Conservation (phyloP, 2,113 vertebrate genomes). For the Daboia siamensis region DNA sequence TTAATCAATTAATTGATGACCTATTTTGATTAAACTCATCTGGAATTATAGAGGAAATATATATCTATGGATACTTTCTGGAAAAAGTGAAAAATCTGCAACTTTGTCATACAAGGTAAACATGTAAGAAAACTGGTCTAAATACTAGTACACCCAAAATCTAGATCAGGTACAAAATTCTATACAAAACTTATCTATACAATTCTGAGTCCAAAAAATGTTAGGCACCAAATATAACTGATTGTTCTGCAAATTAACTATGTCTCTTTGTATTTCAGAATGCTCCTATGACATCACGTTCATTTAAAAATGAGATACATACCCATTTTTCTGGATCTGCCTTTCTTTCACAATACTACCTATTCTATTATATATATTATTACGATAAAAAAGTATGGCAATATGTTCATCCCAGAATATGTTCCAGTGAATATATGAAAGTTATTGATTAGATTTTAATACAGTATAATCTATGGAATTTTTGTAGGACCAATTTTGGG, state of each 20-base stretch:
- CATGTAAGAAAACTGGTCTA: background rate
- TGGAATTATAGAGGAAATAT: background rate
- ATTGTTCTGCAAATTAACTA: background rate
- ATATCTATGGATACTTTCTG: background rate
- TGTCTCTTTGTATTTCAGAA: background rate
- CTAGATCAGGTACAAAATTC: background rate
- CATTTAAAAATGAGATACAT: background rate
- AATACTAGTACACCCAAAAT: background rate
- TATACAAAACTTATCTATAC: background rate
- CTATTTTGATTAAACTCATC: background rate
- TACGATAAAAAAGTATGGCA: background rate
- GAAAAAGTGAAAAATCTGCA: background rate
- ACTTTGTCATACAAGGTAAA: background rate
- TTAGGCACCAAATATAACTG: background rate
- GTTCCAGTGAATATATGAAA: background rate
- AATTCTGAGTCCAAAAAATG: background rate
- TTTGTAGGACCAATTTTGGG: background rate
- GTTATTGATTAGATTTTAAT: constrained; percentile 9
- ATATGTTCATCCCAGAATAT: background rate
- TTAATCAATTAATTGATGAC: background rate
- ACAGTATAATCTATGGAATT: constrained; percentile 1
- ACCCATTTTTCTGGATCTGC: background rate
- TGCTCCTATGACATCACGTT: background rate
- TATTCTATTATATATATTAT: background rate
- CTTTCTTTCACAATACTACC: background rate